phyloP scores from a whole-genome alignment of 2,888 invertebrate species.

The Pycnomerus fuliginosus region DNA sequence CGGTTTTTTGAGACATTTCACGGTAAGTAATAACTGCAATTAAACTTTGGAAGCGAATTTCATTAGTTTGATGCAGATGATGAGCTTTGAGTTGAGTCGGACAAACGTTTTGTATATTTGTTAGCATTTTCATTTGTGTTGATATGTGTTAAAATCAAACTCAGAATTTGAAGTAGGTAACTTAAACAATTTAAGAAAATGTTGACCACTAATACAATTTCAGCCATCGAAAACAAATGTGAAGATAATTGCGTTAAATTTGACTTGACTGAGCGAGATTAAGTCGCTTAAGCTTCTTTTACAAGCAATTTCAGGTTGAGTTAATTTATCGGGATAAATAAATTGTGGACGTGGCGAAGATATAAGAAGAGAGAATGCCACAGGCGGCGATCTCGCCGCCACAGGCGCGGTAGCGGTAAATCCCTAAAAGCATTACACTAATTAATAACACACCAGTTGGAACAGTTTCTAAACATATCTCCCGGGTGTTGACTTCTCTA shows the following conservation, averaged over 20 bases:
- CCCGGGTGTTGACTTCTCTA: constrained; percentile 23
- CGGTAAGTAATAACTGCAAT: too few relatives aligned
- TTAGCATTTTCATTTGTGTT: too few relatives aligned
- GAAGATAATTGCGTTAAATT: constrained; percentile 23
- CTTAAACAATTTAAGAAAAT: too few relatives aligned
- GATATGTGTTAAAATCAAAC: too few relatives aligned
- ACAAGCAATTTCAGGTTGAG: constrained; percentile 23
- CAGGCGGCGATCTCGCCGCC: too few relatives aligned
- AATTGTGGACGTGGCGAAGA: constrained; percentile 11
- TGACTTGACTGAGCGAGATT: constrained; percentile 27
- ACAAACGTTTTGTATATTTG: too few relatives aligned
- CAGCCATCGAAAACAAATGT: constrained; percentile 22
- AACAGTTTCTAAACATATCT: constrained; percentile 16
- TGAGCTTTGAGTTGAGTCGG: too few relatives aligned
- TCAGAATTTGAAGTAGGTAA: too few relatives aligned
- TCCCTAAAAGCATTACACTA: constrained; percentile 36
- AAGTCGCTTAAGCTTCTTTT: constrained; percentile 22
- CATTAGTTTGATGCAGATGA: constrained; percentile 2
- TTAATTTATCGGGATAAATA: constrained; percentile 28
- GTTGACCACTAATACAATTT: too few relatives aligned
- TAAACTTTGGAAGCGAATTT: background rate
- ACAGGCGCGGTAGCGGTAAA: too few relatives aligned
- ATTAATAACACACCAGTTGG: constrained; percentile 33
- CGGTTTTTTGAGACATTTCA: too few relatives aligned
- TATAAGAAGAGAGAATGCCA: constrained; percentile 12